A percentile compares a stretch with the other conserved stretches of the same genome.
phyloP scores from a whole-genome alignment of 2,888 invertebrate genomes.

The Drosophila pseudotakahashii region DNA sequence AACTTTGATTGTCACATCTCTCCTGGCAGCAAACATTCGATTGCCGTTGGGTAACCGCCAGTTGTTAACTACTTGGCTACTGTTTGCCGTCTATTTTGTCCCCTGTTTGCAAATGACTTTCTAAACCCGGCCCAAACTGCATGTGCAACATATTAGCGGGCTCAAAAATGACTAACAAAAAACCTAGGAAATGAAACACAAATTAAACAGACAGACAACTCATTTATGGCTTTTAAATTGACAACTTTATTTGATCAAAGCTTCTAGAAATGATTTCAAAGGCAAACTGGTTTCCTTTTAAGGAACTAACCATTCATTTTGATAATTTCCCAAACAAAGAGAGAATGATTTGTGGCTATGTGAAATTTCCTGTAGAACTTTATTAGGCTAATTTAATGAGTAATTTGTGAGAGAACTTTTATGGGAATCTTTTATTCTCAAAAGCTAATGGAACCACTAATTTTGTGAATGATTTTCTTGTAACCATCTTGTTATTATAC shows the following conservation, averaged over 20 bases:
- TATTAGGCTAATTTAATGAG: slow-evolving; percentile 34
- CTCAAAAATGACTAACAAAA: slow-evolving; percentile 5
- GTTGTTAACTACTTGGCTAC: slow-evolving; percentile 28
- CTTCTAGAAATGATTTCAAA: slow-evolving; percentile 34
- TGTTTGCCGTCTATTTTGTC: slow-evolving; percentile 50
- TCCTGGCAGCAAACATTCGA: slow-evolving; percentile 24
- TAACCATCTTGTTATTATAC: not conserved
- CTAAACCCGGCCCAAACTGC: slow-evolving; percentile 49
- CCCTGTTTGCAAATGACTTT: slow-evolving; percentile 63
- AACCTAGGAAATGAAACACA: slow-evolving; percentile 35
- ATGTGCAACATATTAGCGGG: slow-evolving; percentile 37
- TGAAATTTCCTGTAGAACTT: slow-evolving; percentile 32
- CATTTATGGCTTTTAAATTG: slow-evolving; percentile 11
- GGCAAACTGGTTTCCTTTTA: slow-evolving; percentile 41
- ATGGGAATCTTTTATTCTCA: slow-evolving; percentile 11
- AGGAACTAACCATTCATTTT: slow-evolving; percentile 19
- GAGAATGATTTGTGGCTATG: slow-evolving; percentile 15
- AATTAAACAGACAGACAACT: slow-evolving; percentile 20
- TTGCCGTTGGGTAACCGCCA: slow-evolving; percentile 60
- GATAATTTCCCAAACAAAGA: slow-evolving; percentile 26
- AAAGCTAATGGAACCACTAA: slow-evolving; percentile 14
- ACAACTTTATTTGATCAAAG: slow-evolving; percentile 28
- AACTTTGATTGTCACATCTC: slow-evolving; percentile 62
- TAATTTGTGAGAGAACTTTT: slow-evolving; percentile 9
- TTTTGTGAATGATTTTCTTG: slow-evolving; percentile 10